These are phyloP conservation scores for Rhamnusium bicolor DNA, from an alignment of 2,888 invertebrate genomes.

Conservation along the genomic window DNA sequence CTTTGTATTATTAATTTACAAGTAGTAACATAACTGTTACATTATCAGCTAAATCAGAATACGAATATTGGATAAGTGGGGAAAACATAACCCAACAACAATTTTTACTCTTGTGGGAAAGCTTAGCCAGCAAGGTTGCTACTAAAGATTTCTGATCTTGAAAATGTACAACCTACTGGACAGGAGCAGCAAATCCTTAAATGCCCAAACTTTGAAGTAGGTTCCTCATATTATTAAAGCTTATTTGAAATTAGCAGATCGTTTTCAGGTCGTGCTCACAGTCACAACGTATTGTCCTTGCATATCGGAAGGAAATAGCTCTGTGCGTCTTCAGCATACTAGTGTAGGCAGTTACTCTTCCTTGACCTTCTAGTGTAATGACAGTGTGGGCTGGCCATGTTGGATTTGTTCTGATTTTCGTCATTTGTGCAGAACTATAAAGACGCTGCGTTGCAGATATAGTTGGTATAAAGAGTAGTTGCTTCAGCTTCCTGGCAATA, in stretches of 20 bases:
- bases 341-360: slow-evolving; percentile 78
- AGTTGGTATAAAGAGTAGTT: slow-evolving; percentile 97
- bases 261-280: slow-evolving; percentile 78
- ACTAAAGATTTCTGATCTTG: slow-evolving; percentile 97
- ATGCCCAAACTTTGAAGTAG: slow-evolving; percentile 76
- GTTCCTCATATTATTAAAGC: slow-evolving; percentile 93
- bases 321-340: slow-evolving; percentile 75
- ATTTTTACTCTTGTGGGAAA: slow-evolving; percentile 96
- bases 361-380: slow-evolving; percentile 81
- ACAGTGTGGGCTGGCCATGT: slow-evolving; percentile 91
- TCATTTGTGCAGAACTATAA: slow-evolving; percentile 93
- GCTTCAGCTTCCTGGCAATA: slow-evolving; percentile 82
- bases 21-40: slow-evolving; percentile 99
- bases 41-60: slow-evolving; percentile 94
- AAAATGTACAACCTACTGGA: slow-evolving; percentile 89
- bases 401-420: slow-evolving; percentile 90
- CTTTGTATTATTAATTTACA: slow-evolving; percentile 98
- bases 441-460: slow-evolving; percentile 91
- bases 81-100: slow-evolving; percentile 99
- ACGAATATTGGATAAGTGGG: slow-evolving; percentile 96
- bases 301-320: slow-evolving; percentile 79
- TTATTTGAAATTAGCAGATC: slow-evolving; percentile 89
- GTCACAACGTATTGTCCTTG: slow-evolving; percentile 77
- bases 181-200: slow-evolving; percentile 72
- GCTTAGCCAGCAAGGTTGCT: slow-evolving; percentile 97